Evolutionary conservation across 2,113 vertebrate species (phyloP).

Genomic region (Dasyprocta punctata): DNA sequence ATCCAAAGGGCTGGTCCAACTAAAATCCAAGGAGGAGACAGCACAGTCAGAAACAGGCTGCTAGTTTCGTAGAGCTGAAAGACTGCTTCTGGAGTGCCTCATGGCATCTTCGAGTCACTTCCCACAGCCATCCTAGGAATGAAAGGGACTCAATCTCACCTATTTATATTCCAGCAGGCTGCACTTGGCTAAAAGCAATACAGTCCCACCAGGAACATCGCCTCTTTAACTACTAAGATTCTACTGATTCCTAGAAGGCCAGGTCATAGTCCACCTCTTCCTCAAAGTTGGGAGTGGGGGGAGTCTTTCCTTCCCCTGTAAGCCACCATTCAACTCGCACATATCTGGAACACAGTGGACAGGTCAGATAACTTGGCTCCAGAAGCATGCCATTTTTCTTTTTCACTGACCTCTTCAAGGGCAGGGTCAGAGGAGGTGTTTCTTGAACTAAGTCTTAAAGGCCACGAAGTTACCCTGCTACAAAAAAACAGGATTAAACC

Average conservation of each 20-base stretch:
- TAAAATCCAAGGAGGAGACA: neutral
- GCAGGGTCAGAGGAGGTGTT: neutral
- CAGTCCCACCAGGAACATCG: neutral
- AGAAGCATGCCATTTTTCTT: neutral
- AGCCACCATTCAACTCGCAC: neutral
- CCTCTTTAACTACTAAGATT: neutral
- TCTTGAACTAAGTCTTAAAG: neutral
- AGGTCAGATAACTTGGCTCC: neutral
- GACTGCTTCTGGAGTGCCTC: neutral
- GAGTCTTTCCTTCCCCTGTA: neutral
- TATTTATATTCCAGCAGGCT: neutral
- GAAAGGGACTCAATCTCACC: neutral
- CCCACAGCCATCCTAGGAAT: neutral
- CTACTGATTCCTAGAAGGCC: neutral
- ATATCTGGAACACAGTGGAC: neutral
- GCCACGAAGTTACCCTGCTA: neutral
- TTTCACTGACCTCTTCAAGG: neutral
- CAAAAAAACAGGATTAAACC: neutral
- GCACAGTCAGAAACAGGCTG: neutral
- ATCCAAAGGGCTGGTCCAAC: neutral
- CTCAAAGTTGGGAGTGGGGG: neutral
- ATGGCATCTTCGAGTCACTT: neutral
- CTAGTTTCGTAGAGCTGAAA: accelerated
- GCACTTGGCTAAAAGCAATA: neutral
- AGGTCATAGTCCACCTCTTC: neutral